Percentiles rank a stretch among this genome's conserved stretches.
Evolutionary conservation across 1,140 invertebrate genomes (phyloP).

Genomic region (Leguminivora glycinivorella): DNA sequence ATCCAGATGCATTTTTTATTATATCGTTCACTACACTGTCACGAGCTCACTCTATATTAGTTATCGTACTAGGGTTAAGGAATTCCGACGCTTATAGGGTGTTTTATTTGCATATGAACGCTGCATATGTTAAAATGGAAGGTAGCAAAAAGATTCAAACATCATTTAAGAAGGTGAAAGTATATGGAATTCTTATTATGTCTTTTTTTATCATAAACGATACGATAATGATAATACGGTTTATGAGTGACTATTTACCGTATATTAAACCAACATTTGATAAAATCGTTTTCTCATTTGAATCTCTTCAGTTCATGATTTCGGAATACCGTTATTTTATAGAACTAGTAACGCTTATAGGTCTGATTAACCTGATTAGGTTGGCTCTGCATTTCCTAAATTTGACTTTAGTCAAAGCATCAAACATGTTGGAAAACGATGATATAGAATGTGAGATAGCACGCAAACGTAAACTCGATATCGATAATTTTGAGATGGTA

Average conservation of each 20-base stretch:
- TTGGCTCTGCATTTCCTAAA: background rate
- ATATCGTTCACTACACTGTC: background rate
- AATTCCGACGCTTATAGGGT: background rate
- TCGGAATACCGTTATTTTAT: background rate
- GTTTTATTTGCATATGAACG: background rate
- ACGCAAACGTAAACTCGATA: background rate
- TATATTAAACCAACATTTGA: background rate
- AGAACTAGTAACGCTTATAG: slow-evolving; percentile 4
- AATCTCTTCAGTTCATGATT: background rate
- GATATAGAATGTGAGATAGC: background rate
- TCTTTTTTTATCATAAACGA: background rate
- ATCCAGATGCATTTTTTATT: background rate
- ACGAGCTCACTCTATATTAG: background rate
- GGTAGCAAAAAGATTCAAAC: background rate
- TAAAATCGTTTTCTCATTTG: background rate
- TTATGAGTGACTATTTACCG: background rate
- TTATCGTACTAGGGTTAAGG: background rate
- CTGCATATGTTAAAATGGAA: background rate
- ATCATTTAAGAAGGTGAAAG: background rate
- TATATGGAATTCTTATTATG: background rate
- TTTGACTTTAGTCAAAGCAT: background rate
- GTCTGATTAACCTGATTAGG: background rate
- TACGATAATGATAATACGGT: slow-evolving; percentile 4
- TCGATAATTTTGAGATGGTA: background rate
- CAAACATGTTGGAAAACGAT: background rate